These are phyloP conservation scores for Brevimyrus niger DNA, from an alignment of 2,113 vertebrate species.

Conservation along the genomic window DNA sequence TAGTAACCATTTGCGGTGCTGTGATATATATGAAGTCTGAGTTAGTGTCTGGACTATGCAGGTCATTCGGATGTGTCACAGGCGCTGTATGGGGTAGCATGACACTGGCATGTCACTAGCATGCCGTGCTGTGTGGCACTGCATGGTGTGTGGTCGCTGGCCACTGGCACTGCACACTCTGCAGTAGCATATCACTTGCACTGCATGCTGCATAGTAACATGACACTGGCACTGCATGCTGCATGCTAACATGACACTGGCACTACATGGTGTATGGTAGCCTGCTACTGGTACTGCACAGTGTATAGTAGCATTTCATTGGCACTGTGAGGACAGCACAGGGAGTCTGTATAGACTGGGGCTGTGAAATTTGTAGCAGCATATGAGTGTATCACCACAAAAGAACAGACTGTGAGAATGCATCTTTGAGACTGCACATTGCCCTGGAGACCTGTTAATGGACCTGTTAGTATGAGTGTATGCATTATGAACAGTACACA, in stretches of 20 bases:
- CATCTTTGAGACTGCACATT: not conserved
- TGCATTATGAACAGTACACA: not conserved
- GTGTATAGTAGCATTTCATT: not conserved
- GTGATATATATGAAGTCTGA: not conserved
- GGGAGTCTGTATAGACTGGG: not conserved
- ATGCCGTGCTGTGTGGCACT: not conserved
- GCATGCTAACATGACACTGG: not conserved
- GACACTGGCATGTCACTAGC: not conserved
- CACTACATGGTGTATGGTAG: not conserved
- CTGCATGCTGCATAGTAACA: not conserved
- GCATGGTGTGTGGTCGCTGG: not conserved
- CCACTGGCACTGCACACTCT: not conserved
- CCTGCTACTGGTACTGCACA: not conserved
- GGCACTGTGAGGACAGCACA: not conserved
- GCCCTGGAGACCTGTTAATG: not conserved
- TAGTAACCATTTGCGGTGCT: not conserved
- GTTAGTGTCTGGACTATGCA: not conserved
- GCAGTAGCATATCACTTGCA: not conserved
- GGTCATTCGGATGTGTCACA: not conserved
- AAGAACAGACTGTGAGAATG: not conserved
- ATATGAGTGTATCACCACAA: not conserved
- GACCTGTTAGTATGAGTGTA: not conserved
- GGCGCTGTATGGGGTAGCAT: not conserved
- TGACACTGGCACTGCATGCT: not conserved
- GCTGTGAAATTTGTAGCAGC: not conserved